Evolutionary conservation across 2,113 vertebrate species (phyloP).

Genomic region (Cyrtonyx montezumae): DNA sequence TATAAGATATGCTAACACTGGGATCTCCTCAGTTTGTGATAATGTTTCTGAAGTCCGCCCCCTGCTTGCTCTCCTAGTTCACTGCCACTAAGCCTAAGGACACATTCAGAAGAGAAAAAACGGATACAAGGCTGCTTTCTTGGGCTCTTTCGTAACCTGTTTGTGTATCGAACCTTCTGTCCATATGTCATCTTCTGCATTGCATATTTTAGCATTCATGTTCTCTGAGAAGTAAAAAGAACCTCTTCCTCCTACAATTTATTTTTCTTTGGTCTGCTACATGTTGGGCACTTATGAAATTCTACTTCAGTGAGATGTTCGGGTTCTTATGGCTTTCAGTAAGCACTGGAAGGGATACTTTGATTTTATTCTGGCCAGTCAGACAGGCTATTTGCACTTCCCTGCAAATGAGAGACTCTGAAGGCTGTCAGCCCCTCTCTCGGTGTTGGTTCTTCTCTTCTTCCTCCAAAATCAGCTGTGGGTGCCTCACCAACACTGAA

Average conservation of each 20-base stretch:
- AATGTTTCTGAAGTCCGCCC: neutral
- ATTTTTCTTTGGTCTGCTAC: neutral
- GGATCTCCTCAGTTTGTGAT: neutral
- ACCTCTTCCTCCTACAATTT: neutral
- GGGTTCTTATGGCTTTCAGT: neutral
- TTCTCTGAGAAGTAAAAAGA: neutral
- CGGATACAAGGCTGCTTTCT: neutral
- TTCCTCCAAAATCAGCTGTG: fast-evolving
- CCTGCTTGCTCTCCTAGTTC: neutral
- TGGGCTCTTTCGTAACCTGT: neutral
- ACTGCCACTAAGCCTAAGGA: neutral
- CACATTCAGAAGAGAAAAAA: neutral
- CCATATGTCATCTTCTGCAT: neutral
- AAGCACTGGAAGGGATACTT: neutral
- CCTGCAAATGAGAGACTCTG: neutral
- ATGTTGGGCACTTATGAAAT: neutral
- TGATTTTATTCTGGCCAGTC: neutral
- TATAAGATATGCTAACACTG: neutral
- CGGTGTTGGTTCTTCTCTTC: fast-evolving
- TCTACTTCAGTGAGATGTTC: neutral
- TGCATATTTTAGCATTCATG: neutral
- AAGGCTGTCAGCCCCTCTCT: neutral
- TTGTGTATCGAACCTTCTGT: neutral
- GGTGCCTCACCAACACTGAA: neutral
- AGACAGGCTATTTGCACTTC: neutral